Evolutionary conservation across 2,797 vertebrate species (phyloP), one percentile per base, ranked within the genome.

Genomic region (Melanotaenia nigrans): DNA sequence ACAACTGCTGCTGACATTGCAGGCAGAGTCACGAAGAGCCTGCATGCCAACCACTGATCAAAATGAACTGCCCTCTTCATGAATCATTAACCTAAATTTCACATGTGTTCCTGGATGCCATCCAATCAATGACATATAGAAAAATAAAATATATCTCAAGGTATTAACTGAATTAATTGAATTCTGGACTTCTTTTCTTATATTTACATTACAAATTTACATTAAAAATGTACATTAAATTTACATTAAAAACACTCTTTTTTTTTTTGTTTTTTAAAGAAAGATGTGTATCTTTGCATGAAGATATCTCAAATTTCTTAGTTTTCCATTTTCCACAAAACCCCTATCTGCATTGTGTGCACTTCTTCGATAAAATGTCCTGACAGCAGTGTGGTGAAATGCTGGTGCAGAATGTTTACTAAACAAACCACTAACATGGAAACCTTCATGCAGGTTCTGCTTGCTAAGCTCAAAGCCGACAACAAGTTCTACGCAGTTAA

Each of bases 401-500:
- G 86, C 68, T 68, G 89, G 85, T 14, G 30, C 61, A 2, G 57
- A 10, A 32, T 90, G 68, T 87, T 90, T 84, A 84, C 75, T 18
- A 85, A 90, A 88, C 84, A 88, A 78, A 68, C 28, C 64, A 18
- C 66, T 90, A 72, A 91, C 71, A 83, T 79, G 78, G 64, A 73
- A 71, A 79, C 81, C 75, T 85, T 30, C 68, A 86, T 83, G 83
- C 92, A 99, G 98, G 98, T 99, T 61, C 95, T 99, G 35, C 93
- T 99, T 69, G 97, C 98, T 79, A 99, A 99, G 81, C 95, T 92
- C 75, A 99, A 98, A 91, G 95, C 95, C 0, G 96, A 98, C 0
- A 95, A 93, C 65, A 96, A 90, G 7, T 99, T 97, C 90, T 98
- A 98, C 0, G 98, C 98, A 0, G 95, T 99, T 67, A 99, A 99